These are phyloP conservation scores for Porites australiensis DNA, from an alignment of 64 coral and sea anemone genomes.

Conservation along the genomic window DNA sequence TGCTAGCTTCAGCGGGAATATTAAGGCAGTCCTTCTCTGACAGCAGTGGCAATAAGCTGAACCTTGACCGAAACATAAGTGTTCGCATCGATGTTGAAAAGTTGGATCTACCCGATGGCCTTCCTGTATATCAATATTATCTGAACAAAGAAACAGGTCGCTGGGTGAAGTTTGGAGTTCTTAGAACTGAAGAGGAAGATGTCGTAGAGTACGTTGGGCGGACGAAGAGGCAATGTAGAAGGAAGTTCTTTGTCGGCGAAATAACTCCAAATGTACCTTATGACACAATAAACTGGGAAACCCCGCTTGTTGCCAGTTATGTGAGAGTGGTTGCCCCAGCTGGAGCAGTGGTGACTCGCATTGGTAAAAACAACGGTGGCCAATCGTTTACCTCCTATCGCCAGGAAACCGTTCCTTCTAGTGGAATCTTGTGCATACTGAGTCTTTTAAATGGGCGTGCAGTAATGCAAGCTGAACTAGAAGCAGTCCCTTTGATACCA, in stretches of 20 bases:
- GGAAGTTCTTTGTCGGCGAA: slow-evolving; percentile 59
- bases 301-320: background rate
- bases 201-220: slow-evolving; percentile 15
- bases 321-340: background rate
- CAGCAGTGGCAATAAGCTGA: slow-evolving; percentile 38
- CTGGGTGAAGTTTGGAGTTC: slow-evolving; percentile 61
- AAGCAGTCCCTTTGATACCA: slow-evolving; percentile 10
- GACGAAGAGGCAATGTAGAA: slow-evolving; percentile 25
- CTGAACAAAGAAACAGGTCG: slow-evolving; percentile 52
- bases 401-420: background rate
- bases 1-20: slow-evolving; percentile 54
- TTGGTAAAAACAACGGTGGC: background rate
- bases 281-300: background rate
- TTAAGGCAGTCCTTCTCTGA: slow-evolving; percentile 61
- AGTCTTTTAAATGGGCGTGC: background rate
- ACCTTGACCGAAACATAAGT: slow-evolving; percentile 24
- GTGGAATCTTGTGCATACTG: slow-evolving; percentile 7
- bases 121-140: slow-evolving; percentile 44
- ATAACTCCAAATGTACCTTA: slow-evolving; percentile 41
- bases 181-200: background rate
- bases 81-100: slow-evolving; percentile 50
- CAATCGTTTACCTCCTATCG: background rate
- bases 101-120: slow-evolving; percentile 2
- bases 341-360: background rate
- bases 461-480: background rate